Base-by-base conservation (phyloP, 2,797 vertebrate genomes). In the Liasis olivaceus region DNA sequence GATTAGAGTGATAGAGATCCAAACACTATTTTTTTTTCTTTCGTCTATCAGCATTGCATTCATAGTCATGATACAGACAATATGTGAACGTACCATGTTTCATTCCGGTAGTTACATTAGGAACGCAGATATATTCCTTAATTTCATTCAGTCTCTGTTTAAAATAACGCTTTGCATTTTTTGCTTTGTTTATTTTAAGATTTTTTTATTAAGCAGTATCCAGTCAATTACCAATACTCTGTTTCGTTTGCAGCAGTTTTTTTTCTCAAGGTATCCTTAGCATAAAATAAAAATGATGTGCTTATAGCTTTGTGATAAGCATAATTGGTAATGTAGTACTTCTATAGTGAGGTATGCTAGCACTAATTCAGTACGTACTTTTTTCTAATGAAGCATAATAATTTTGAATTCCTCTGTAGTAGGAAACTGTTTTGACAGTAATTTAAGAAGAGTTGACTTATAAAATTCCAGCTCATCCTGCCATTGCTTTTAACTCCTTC, bases 401-500 rank as follows among this genome's bases (percentile, higher is more conserved):
- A 58, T 60, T 87, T 87, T 31, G 54, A 3, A 86, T 81, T 58
- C 8, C 31, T 84, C 4, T 66, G 54, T 60, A 84, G 9, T 84
- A 90, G 59, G 87, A 64, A 58, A 26, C 6, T 91, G 15, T 58
- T 63, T 63, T 88, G 85, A 54, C 26, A 84, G 1, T 31, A 3
- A 93, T 26, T 0, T 1, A 47, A 54, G 90, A 0, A 51, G 69
- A 88, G 54, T 28, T 88, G 60, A 60, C 88, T 86, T 86, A 62
- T 59, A 88, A 26, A 69, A 89, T 93, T 89, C 42, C 89, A 92
- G 93, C 63, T 31, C 31, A 91, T 84, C 12, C 51, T 87, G 12
- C 89, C 47, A 17, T 87, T 93, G 63, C 93, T 81, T 93, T 58
- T 81, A 85, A 89, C 90, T 96, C 93, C 26, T 94, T 94, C 91